Percentiles rank a stretch among this genome's conserved stretches.
Evolutionary conservation across 2,888 invertebrate species (phyloP).

Genomic region (Zonitis immaculata): DNA sequence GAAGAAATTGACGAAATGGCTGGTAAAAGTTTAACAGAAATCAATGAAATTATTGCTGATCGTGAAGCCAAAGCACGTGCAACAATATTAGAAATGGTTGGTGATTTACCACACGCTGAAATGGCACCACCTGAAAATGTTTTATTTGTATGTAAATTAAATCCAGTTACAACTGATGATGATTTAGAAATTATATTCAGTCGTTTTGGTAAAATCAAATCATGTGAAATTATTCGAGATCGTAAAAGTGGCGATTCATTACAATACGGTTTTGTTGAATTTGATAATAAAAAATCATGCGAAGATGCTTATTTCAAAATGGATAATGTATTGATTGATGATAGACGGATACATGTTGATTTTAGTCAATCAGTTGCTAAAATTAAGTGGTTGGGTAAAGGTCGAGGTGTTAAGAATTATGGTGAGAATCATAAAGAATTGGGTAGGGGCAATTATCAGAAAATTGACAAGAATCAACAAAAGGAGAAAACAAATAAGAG

Average conservation of each 20-base stretch:
- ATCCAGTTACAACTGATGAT: slow-evolving; percentile 96
- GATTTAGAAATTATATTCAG: slow-evolving; percentile 97
- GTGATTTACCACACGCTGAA: slow-evolving; percentile 95
- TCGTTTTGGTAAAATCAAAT: slow-evolving; percentile 88
- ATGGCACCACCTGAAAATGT: slow-evolving; percentile 99
- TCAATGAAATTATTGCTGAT: slow-evolving; percentile 81
- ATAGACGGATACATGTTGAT: slow-evolving; percentile 97
- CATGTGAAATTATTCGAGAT: slow-evolving; percentile 95
- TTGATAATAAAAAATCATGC: slow-evolving; percentile 85
- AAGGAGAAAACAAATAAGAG: background rate
- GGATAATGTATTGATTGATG: slow-evolving; percentile 99
- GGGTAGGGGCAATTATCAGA: slow-evolving; percentile 37
- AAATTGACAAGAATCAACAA: slow-evolving; percentile 1
- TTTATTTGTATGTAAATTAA: slow-evolving; percentile 97
- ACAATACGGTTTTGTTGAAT: slow-evolving; percentile 99
- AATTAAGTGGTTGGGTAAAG: slow-evolving; percentile 86
- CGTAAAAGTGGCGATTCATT: slow-evolving; percentile 88
- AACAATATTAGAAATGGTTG: slow-evolving; percentile 96
- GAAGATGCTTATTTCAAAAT: slow-evolving; percentile 99
- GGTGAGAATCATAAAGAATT: slow-evolving; percentile 44
- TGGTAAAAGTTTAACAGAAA: slow-evolving; percentile 78
- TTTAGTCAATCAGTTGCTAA: slow-evolving; percentile 99
- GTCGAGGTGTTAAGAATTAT: slow-evolving; percentile 66
- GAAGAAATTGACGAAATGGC: slow-evolving; percentile 88
- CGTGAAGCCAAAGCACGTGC: slow-evolving; percentile 95